Conservation (phyloP, 1,140 invertebrate species). For the Trachelipus rathkii region DNA sequence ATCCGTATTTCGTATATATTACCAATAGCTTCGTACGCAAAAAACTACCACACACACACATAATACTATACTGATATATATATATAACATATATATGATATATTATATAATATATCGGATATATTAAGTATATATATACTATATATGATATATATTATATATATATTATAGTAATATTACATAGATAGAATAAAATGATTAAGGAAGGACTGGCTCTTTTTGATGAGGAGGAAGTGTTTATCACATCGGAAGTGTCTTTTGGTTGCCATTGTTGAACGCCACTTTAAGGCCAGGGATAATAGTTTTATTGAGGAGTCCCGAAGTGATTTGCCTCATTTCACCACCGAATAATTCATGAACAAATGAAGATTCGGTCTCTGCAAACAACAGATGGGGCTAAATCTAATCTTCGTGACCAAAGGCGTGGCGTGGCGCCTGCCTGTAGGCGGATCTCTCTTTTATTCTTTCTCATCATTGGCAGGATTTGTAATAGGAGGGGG, state of each 20-base stretch:
- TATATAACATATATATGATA: no score
- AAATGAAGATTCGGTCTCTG: constrained; percentile 43
- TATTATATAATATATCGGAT: no score
- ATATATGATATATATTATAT: no score
- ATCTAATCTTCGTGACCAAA: constrained; percentile 35
- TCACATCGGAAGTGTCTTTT: no score
- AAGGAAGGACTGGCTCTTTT: neutral
- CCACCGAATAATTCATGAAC: constrained; percentile 46
- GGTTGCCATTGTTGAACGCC: neutral
- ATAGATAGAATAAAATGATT: no score
- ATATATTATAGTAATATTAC: no score
- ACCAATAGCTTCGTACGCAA: no score
- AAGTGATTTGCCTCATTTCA: constrained; percentile 45
- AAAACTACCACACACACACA: no score
- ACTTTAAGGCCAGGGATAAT: constrained; percentile 37
- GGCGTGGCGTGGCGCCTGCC: constrained; percentile 19
- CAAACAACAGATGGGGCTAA: constrained; percentile 43
- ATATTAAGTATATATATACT: no score
- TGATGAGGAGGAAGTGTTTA: constrained; percentile 14
- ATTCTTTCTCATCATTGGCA: neutral
- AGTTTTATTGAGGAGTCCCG: constrained; percentile 43
- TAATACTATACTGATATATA: no score
- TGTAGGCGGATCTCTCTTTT: neutral
- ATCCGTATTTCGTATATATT: no score
- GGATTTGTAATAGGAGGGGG: neutral